Evolutionary conservation across 2,797 vertebrate species (phyloP).

Genomic region (Leuciscus waleckii): DNA sequence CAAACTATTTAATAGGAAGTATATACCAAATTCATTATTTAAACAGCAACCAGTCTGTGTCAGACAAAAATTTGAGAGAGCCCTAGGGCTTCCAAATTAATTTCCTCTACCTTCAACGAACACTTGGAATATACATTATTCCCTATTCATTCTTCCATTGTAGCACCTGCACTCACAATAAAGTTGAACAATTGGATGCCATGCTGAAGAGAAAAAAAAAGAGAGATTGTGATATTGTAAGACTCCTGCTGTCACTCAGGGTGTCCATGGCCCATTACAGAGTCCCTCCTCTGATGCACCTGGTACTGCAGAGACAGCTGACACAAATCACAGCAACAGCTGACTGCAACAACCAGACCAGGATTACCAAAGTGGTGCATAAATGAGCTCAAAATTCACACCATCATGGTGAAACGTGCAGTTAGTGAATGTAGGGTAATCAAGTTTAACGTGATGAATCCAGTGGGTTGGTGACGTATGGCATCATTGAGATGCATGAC

Average conservation of each 20-base stretch:
- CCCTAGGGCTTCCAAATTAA: background rate
- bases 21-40: background rate
- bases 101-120: background rate
- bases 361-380: background rate
- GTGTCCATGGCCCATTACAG: conserved; percentile 3
- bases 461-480: background rate
- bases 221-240: background rate
- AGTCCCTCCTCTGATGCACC: conserved; percentile 31
- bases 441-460: background rate
- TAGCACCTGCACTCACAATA: background rate
- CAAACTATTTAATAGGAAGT: background rate
- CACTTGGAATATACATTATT: background rate
- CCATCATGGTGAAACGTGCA: background rate
- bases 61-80: background rate
- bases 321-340: conserved; percentile 43
- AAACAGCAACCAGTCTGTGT: background rate
- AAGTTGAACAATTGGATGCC: background rate
- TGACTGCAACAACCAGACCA: conserved; percentile 34
- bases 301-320: conserved; percentile 45
- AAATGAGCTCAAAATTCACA: background rate
- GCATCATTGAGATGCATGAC: conserved; percentile 13
- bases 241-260: conserved; percentile 16
- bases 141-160: background rate
- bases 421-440: conserved; percentile 10
- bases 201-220: background rate